Evolutionary conservation across 1,140 invertebrate genomes (phyloP), one percentile per base, ranked within the genome.

Genomic region (Luehdorfia chinensis): DNA sequence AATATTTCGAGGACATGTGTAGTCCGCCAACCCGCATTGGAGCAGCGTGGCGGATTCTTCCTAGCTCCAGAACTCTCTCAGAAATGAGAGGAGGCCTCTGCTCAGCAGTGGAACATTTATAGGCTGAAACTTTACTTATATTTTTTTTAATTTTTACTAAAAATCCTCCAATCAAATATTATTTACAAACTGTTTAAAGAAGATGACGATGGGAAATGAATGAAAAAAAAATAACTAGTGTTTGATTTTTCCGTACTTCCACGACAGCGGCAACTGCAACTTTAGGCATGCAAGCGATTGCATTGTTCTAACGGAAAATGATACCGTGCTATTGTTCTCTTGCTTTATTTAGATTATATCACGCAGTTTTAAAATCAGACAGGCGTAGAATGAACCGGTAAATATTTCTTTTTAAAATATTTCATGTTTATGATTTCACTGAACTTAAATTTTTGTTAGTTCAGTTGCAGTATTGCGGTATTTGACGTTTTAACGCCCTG

Each of bases 331-430:
- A 30, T 15, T 43, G 39, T 30, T 43, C 18, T 16, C 7, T 11
- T 12, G 34, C 18, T 37, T 30, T 43, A 43, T 43, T 43, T 43
- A 18, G 39, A 30, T 43, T 43, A 11, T 27, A 43, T 43, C 27
- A 28, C 25, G 39, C 19, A 3, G 19, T 43, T 43, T 30, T 15
- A 11, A 30, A 43, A 43, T 43, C 39, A 37, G 18, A 37, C 34
- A 37, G 18, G n/a, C 18, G 18, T 37, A 16, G 34, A 7, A 12
- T 9, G 15, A 15, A 33, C 8, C 9, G 33, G 15, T 36, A 37
- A 37, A 37, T 37, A 11, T 11, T 23, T 37, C 8, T 15, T 37
- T 21, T 37, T 23, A 11, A 32, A 21, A 21, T 23, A 12, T 37
- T 43, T 14, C 39, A 43, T 25, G 15, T 16, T 28, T 37, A 21